These are phyloP conservation scores for Chironomus tentans DNA, from an alignment of 2,888 invertebrate genomes.

Conservation along the genomic window DNA sequence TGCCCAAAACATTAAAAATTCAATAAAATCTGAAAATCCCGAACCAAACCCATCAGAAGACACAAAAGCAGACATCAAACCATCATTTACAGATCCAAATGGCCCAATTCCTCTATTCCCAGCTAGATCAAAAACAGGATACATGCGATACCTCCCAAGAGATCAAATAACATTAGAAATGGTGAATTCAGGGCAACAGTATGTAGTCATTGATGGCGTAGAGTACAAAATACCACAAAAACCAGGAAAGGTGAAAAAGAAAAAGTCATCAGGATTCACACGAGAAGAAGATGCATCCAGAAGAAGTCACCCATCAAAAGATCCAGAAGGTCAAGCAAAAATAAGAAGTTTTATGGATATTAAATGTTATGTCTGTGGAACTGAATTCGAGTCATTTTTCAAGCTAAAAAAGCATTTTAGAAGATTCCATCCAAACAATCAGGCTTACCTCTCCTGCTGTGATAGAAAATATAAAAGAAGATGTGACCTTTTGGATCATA, in stretches of 20 bases:
- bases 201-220: not conserved
- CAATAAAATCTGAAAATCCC: no score
- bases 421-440: not conserved
- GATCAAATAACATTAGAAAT: not conserved
- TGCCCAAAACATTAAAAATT: no score
- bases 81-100: no score
- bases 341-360: not conserved
- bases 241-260: not conserved
- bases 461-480: not conserved
- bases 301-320: not conserved
- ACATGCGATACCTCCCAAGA: not conserved
- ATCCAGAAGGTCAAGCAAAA: not conserved
- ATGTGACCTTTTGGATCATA: not conserved
- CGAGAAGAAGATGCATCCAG: not conserved
- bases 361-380: not conserved
- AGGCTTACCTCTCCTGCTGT: not conserved
- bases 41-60: no score
- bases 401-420: not conserved
- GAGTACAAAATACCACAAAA: not conserved
- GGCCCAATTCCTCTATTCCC: not conserved
- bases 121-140: not conserved
- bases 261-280: not conserved
- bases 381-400: not conserved
- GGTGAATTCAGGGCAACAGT: not conserved
- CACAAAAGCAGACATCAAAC: no score